Conservation (phyloP, 1,140 invertebrate species). For the Paramacrobiotus metropolitanus region DNA sequence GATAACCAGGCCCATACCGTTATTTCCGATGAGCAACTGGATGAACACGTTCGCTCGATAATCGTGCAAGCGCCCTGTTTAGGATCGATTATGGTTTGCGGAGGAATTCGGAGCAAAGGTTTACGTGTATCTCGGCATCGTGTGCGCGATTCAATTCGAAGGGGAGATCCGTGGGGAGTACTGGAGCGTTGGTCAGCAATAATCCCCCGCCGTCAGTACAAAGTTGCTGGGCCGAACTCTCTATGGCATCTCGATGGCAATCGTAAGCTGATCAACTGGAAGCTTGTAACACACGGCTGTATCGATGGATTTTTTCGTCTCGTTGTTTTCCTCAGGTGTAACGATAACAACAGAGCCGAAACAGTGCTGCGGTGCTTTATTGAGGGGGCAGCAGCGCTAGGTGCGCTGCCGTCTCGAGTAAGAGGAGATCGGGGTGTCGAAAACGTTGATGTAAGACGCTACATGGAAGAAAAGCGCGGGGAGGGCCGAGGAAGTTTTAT, state of each 20-base stretch:
- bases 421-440: conserved; percentile 12
- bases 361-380: conserved; percentile 12
- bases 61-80: neutral
- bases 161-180: neutral
- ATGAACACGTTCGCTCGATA: neutral
- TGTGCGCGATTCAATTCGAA: neutral
- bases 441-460: conserved; percentile 11
- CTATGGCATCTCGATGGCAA: neutral
- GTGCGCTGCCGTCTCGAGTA: conserved; percentile 12
- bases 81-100: neutral
- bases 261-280: conserved; percentile 10
- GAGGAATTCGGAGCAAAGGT: neutral
- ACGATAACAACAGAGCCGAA: conserved; percentile 10
- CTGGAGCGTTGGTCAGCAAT: neutral
- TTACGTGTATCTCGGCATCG: neutral
- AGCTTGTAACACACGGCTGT: conserved; percentile 11
- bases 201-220: neutral
- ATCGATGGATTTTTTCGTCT: conserved; percentile 12
- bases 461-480: conserved; percentile 10
- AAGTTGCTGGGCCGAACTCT: neutral
- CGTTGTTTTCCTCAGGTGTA: conserved; percentile 9
- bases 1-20: neutral
- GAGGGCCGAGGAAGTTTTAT: conserved; percentile 10
- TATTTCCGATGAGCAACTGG: neutral
- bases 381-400: conserved; percentile 7